Evolutionary conservation across 2,888 invertebrate species (phyloP).

Genomic region (Lydus trimaculatus): DNA sequence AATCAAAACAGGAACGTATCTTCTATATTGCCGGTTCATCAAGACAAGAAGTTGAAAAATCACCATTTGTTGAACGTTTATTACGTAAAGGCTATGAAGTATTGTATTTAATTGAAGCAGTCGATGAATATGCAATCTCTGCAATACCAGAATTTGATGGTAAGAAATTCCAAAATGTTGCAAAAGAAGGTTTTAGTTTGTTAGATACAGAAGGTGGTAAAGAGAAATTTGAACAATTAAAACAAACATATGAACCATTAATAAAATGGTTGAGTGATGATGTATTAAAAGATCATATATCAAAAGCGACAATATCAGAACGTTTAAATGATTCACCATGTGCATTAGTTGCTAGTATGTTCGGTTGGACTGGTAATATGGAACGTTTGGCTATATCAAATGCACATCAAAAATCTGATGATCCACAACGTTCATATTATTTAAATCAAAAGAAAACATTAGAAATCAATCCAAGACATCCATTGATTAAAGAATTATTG

Average conservation of each 20-base stretch:
- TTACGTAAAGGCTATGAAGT: slow-evolving; percentile 95
- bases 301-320: slow-evolving; percentile 86
- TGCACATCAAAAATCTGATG: slow-evolving; percentile 95
- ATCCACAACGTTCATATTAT: slow-evolving; percentile 89
- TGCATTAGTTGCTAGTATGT: slow-evolving; percentile 94
- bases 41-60: slow-evolving; percentile 84
- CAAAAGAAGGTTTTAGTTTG: slow-evolving; percentile 95
- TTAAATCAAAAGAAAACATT: slow-evolving; percentile 94
- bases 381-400: slow-evolving; percentile 94
- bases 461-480: slow-evolving; percentile 98
- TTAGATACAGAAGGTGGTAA: slow-evolving; percentile 76
- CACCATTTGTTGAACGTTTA: slow-evolving; percentile 96
- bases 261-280: slow-evolving; percentile 86
- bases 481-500: slow-evolving; percentile 90
- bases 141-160: slow-evolving; percentile 98
- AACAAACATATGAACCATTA: slow-evolving; percentile 85
- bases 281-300: slow-evolving; percentile 78
- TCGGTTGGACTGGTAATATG: slow-evolving; percentile 99
- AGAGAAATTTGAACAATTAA: slow-evolving; percentile 78
- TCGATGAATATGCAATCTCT: slow-evolving; percentile 97
- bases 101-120: slow-evolving; percentile 92
- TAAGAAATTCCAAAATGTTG: slow-evolving; percentile 99
- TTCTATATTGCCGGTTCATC: slow-evolving; percentile 95
- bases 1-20: slow-evolving; percentile 91
- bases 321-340: slow-evolving; percentile 92